Conservation (phyloP, 30 jellyfish, hydroid and myxozoan genomes). For the Phacellophora camtschatica region DNA sequence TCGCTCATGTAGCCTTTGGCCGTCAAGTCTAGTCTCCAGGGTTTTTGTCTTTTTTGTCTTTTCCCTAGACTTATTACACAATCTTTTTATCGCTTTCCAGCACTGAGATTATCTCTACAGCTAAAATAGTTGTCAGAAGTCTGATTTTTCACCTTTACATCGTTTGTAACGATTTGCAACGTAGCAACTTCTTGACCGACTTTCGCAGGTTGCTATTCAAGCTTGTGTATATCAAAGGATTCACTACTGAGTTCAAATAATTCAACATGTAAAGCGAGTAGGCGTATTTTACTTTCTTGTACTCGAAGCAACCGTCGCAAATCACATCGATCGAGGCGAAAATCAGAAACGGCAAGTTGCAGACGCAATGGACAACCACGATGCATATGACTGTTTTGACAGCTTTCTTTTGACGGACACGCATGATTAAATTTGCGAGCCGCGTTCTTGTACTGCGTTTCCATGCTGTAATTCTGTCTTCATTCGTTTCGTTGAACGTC, state of each 20-base stretch:
- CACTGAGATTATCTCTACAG: too few species aligned
- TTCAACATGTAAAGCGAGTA: conserved; percentile 67
- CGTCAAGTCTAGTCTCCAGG: too few species aligned
- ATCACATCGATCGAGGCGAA: conserved; percentile 49
- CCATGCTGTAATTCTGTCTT: background rate
- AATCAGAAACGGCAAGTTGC: conserved; percentile 60
- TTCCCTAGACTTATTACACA: too few species aligned
- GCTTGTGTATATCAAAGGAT: conserved; percentile 62
- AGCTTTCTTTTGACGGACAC: conserved; percentile 41
- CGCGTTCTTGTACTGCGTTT: background rate
- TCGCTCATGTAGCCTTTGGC: too few species aligned
- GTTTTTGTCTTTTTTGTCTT: too few species aligned
- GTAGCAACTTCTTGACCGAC: conserved; percentile 7
- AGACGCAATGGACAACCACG: conserved; percentile 51
- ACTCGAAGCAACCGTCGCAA: conserved; percentile 32
- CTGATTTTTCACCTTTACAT: too few species aligned
- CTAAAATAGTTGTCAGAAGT: too few species aligned
- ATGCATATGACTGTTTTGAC: conserved; percentile 38
- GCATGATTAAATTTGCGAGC: background rate
- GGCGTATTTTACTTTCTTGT: conserved; percentile 29
- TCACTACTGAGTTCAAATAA: conserved; percentile 45
- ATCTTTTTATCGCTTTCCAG: too few species aligned
- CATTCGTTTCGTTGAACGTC: background rate
- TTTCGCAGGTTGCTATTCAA: conserved; percentile 48
- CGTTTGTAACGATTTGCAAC: too few species aligned